These are phyloP conservation scores for Hylaea fasciaria DNA, from an alignment of 2,888 invertebrate genomes.

Conservation along the genomic window DNA sequence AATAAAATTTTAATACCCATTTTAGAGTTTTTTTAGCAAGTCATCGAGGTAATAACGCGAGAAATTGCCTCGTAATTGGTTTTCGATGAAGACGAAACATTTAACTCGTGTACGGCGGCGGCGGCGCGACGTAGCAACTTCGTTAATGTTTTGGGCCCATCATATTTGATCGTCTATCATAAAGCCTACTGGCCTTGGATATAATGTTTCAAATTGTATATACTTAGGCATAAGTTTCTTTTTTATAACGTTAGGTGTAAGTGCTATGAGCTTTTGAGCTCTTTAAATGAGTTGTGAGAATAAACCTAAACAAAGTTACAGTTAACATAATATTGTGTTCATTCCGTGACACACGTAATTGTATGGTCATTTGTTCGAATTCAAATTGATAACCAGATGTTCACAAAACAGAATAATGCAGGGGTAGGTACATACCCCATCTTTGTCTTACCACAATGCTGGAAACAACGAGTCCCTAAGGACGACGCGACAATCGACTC, in stretches of 20 bases:
- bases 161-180: slow-evolving; percentile 7
- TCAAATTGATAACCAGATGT: not conserved
- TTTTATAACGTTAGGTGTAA: too few relatives aligned
- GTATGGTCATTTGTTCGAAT: too few relatives aligned
- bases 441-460: not conserved
- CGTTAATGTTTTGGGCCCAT: slow-evolving; percentile 4
- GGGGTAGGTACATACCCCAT: not conserved
- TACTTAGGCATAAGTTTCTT: too few relatives aligned
- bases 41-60: slow-evolving; percentile 62
- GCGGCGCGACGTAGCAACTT: not conserved
- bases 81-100: slow-evolving; percentile 54
- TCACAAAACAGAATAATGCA: not conserved
- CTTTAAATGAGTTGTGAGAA: too few relatives aligned
- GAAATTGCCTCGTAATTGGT: slow-evolving; percentile 60
- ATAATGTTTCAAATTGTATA: not conserved
- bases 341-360: too few relatives aligned
- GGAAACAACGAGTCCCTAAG: not conserved
- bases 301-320: too few relatives aligned
- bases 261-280: too few relatives aligned
- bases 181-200: slow-evolving; percentile 2
- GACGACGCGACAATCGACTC: not conserved
- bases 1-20: slow-evolving; percentile 31
- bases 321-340: too few relatives aligned
- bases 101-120: slow-evolving; percentile 26
- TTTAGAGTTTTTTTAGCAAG: slow-evolving; percentile 53